phyloP scores from a whole-genome alignment of 1,140 invertebrate species.

The Goniozus legneri region DNA sequence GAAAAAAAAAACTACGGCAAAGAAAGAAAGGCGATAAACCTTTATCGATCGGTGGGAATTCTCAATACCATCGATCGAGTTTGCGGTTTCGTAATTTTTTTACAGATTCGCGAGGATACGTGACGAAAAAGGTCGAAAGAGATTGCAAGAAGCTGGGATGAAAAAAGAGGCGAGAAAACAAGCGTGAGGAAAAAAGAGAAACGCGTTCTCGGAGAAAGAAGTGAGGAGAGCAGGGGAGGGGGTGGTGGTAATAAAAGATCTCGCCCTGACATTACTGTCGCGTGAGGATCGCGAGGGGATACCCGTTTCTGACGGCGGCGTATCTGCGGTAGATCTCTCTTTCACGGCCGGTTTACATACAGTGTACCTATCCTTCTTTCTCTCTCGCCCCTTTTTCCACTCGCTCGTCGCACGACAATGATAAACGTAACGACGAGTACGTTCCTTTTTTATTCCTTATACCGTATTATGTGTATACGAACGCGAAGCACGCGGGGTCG shows the following conservation, averaged over 20 bases:
- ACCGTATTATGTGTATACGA: background rate
- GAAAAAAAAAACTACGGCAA: no score
- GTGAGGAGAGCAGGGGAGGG: background rate
- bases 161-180: background rate
- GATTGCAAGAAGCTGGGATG: background rate
- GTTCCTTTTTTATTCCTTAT: conserved; percentile 1
- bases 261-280: conserved; percentile 26
- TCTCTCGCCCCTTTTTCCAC: background rate
- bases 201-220: no score
- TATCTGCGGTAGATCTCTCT: conserved; percentile 31
- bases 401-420: conserved; percentile 28
- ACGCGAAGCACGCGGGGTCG: background rate
- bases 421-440: conserved; percentile 33
- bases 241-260: conserved; percentile 21
- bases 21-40: no score
- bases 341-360: conserved; percentile 14
- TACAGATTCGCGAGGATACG: background rate
- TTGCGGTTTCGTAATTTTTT: background rate
- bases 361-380: background rate
- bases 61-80: background rate
- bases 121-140: background rate
- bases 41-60: background rate
- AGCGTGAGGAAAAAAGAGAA: background rate
- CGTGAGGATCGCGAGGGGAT: conserved; percentile 23
- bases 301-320: conserved; percentile 22